phyloP scores from a whole-genome alignment of 2,888 invertebrate species.

The Drosophila helvetica region DNA sequence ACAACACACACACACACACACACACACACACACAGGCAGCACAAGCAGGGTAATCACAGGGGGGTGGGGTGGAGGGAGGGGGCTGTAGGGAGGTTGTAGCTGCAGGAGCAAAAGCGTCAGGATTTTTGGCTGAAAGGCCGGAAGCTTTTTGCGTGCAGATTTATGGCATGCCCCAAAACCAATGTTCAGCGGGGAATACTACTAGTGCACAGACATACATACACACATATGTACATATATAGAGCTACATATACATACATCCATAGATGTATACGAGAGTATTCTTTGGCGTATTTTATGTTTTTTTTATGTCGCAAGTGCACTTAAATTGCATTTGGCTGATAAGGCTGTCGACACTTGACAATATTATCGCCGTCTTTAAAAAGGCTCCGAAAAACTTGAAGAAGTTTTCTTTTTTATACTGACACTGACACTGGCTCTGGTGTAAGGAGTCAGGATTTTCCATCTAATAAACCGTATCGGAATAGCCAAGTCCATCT shows the following conservation, averaged over 20 bases:
- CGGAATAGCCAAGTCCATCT: too few relatives aligned
- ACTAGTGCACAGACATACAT: constrained; percentile 1
- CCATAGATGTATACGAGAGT: constrained; percentile 8
- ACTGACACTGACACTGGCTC: not conserved
- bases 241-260: not conserved
- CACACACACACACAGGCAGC: constrained; percentile 24
- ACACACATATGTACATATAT: constrained; percentile 10
- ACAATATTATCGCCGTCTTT: constrained; percentile 19
- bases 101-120: constrained; percentile 24
- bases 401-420: not conserved
- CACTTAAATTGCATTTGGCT: constrained; percentile 49
- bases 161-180: constrained; percentile 52
- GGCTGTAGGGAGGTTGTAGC: not conserved
- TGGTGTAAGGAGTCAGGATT: too few relatives aligned
- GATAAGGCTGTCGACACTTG: constrained; percentile 60
- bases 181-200: constrained; percentile 27
- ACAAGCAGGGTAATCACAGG: not conserved
- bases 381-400: constrained; percentile 6
- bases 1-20: constrained; percentile 22
- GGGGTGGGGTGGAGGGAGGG: not conserved
- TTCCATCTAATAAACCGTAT: too few relatives aligned
- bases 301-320: constrained; percentile 37
- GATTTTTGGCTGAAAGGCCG: constrained; percentile 50
- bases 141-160: constrained; percentile 67
- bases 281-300: constrained; percentile 1